These are phyloP conservation scores for Eumerus sabulonum DNA, from an alignment of 2,888 invertebrate genomes.

Conservation along the genomic window DNA sequence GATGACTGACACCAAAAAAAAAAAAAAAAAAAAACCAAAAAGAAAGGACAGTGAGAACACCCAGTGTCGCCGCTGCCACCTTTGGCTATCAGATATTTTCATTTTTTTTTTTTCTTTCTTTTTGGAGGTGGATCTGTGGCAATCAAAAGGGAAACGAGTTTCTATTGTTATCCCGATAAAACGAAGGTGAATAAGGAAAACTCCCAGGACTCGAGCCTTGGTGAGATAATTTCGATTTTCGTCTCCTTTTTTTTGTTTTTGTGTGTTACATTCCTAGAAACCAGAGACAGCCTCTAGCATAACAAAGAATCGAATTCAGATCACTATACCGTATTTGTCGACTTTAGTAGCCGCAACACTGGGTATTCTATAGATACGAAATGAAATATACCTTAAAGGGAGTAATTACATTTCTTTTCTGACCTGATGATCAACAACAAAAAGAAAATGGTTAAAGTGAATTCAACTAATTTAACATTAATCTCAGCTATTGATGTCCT, in stretches of 20 bases:
- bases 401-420: constrained; percentile 59
- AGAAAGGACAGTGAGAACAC: constrained; percentile 22
- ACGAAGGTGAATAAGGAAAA: constrained; percentile 41
- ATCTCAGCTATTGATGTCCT: constrained; percentile 56
- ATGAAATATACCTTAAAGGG: constrained; percentile 58
- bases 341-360: constrained; percentile 63
- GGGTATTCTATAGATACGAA: constrained; percentile 29
- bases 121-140: constrained; percentile 66
- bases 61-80: constrained; percentile 60
- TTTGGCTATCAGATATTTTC: constrained; percentile 51
- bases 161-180: constrained; percentile 44
- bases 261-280: constrained; percentile 54
- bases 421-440: constrained; percentile 42
- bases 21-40: neutral
- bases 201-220: constrained; percentile 52
- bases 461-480: constrained; percentile 36
- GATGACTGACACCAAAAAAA: constrained; percentile 24
- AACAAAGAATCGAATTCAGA: constrained; percentile 67
- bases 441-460: too few species aligned
- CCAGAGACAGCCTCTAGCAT: constrained; percentile 58
- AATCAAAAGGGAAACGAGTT: constrained; percentile 60
- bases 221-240: constrained; percentile 51
- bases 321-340: constrained; percentile 64
- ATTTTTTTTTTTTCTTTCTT: too few species aligned
- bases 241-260: constrained; percentile 13